Evolutionary conservation across 2,113 vertebrate species (phyloP), one percentile per base, ranked within the genome.

Genomic region (Ancistrus triradiatus): DNA sequence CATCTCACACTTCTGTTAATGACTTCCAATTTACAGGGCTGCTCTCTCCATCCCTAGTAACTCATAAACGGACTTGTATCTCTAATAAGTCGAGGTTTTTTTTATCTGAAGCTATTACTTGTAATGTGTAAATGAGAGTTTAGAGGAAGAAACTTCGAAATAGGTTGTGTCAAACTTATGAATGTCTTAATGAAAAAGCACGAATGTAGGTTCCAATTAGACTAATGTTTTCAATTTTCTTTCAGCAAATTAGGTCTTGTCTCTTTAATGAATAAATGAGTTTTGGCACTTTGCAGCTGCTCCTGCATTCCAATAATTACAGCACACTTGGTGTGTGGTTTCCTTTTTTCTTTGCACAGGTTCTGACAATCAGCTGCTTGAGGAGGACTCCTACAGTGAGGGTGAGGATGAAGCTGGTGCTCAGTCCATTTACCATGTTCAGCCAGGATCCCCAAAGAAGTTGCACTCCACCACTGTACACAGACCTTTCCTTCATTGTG

Each of bases 401-500:
- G 91, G 94, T 74, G 96, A 98, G 79, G 90, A 91, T 59, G 80
- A 79, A 55, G 74, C 75, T 48, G 73, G 77, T 80, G 82, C 82
- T 75, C 80, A 89, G 83, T 95, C 95, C 63, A 98, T 98, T 85
- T 98, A 94, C 77, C 91, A 95, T 82, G 86, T 81, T 17, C 88
- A 87, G 75, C 89, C 90, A 74, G 91, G 86, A 89, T 95, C 92
- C 88, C 93, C 92, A 90, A 93, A 94, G 89, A 95, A 90, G 89
- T 84, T 80, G 63, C 83, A 84, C 53, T 74, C 80, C 67, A 87
- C 88, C 72, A 73, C 87, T 83, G 76, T 78, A 76, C 90, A 89
- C 84, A 92, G 89, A 83, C 87, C 93, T 80, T 95, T 95, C 77
- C 93, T 98, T 74, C 92, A 95, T 86, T 96, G 94, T 88, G 92